Base-by-base conservation (phyloP, 2,888 invertebrate species). In the Volucella inflata region DNA sequence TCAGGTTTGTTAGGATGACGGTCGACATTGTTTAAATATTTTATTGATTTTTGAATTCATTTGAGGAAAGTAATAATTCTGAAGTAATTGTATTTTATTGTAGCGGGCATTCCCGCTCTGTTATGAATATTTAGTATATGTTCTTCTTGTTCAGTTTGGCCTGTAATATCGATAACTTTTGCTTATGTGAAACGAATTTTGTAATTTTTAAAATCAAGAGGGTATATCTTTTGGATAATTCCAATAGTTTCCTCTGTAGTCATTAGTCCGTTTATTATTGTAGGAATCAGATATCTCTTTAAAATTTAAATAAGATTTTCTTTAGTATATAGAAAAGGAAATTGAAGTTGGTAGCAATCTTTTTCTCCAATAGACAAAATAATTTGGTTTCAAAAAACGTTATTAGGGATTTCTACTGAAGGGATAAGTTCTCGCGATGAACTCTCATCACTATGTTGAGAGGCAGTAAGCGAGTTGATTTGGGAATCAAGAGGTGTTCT, bases 221-320 rank as follows among this genome's bases (percentile, higher is more conserved):
- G 21, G n/a, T 30, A 53, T 21, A 53, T 30, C 17, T 53, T 53
- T 53, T 53, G 21, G 21, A 53, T 30, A 17, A 30, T 17, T 51
- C 51, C n/a, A n/a, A 55, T 30, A n/a, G 38, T 57, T 21, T 36
- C 36, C 9, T 38, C 16, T 57, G 30, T 38, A 36, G 38, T 38
- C 14, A 36, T 8, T 14, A 14, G 38, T 57, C 14, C 12, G 36
- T 57, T 21, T 36, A 12, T 57, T 44, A 11, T 44, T 44, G 1
- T 44, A 44, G 44, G 2, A 44, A 14, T 16, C 9, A 36, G 55
- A 14, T 38, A 30, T 21, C 1, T 21, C 4, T 21, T 21, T 4
- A 21, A 21, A 21, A 21, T 21, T 21, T 2, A 21, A 21, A n/a
- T 12, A 36, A n/a, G 36, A n/a, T 36, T 30, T 38, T 55, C 38